phyloP scores from a whole-genome alignment of 2,797 vertebrate species.

The Pristis pectinata region DNA sequence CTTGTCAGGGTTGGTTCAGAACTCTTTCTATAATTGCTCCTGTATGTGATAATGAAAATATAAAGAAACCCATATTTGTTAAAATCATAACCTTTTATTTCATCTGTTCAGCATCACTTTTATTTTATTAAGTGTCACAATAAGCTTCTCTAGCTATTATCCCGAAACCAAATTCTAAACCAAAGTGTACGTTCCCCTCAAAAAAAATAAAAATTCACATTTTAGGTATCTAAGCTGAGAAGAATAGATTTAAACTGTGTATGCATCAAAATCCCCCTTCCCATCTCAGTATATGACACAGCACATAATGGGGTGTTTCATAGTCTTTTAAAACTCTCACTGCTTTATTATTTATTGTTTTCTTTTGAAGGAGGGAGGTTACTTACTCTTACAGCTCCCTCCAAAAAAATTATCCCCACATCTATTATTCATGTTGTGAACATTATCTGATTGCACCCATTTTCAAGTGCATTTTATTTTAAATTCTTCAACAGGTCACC shows the following conservation, averaged over 20 bases:
- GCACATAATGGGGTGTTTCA: neutral
- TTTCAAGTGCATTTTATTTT: conserved; percentile 23
- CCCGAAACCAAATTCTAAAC: conserved; percentile 26
- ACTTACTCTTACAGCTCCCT: neutral
- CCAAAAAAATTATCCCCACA: neutral
- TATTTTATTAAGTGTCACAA: neutral
- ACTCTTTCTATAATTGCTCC: neutral
- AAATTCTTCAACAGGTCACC: conserved; percentile 4
- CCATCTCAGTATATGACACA: conserved; percentile 22
- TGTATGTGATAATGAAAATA: neutral
- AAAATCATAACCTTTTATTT: neutral
- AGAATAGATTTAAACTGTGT: conserved; percentile 39
- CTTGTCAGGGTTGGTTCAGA: neutral
- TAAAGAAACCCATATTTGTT: neutral
- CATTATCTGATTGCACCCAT: conserved; percentile 35
- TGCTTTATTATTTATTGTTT: neutral
- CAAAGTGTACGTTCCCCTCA: neutral
- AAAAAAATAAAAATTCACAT: conserved; percentile 55
- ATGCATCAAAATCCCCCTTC: conserved; percentile 13
- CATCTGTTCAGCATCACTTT: conserved; percentile 26
- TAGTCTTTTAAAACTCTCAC: conserved; percentile 6
- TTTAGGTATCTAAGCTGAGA: conserved; percentile 49
- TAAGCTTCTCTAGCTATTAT: neutral
- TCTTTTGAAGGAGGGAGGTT: neutral
- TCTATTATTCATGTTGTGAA: conserved; percentile 25